These are phyloP conservation scores for Ypsolopha scabrella DNA, from an alignment of 2,888 invertebrate species.

Conservation along the genomic window DNA sequence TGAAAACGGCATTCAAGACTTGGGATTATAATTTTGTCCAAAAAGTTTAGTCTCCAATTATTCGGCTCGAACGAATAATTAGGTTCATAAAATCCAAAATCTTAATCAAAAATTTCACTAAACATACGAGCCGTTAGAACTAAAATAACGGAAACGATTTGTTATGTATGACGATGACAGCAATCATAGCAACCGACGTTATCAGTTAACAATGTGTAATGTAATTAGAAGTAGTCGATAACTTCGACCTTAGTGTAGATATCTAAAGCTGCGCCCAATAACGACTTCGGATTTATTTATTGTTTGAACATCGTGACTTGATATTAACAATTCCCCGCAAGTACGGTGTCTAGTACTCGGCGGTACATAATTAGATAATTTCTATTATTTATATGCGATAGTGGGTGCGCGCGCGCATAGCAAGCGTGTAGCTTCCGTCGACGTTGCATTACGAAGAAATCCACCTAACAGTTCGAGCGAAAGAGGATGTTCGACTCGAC, in stretches of 20 bases:
- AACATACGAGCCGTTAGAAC: too few relatives aligned
- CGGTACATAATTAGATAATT: conserved; percentile 64
- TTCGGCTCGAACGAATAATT: too few relatives aligned
- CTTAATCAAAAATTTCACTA: too few relatives aligned
- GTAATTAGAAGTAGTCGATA: conserved; percentile 34
- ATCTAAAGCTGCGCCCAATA: conserved; percentile 50
- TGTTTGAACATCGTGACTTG: conserved; percentile 24
- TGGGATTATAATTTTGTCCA: too few relatives aligned
- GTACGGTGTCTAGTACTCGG: conserved; percentile 38
- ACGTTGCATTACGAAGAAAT: conserved; percentile 41
- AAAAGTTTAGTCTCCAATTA: too few relatives aligned
- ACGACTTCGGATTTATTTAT: conserved; percentile 43
- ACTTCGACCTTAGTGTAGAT: conserved; percentile 40
- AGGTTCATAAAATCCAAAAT: too few relatives aligned
- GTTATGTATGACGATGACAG: neutral
- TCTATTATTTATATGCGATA: conserved; percentile 67
- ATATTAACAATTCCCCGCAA: conserved; percentile 50
- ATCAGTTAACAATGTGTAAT: conserved; percentile 56
- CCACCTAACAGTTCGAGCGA: conserved; percentile 43
- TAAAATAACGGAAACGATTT: neutral
- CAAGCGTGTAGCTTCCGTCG: conserved; percentile 52
- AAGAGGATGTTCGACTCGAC: conserved; percentile 45
- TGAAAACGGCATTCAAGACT: neutral
- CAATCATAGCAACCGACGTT: conserved; percentile 14
- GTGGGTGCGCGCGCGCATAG: conserved; percentile 40